Evolutionary conservation across 2,113 vertebrate genomes (phyloP).

Genomic region (Trematocara marginatum): DNA sequence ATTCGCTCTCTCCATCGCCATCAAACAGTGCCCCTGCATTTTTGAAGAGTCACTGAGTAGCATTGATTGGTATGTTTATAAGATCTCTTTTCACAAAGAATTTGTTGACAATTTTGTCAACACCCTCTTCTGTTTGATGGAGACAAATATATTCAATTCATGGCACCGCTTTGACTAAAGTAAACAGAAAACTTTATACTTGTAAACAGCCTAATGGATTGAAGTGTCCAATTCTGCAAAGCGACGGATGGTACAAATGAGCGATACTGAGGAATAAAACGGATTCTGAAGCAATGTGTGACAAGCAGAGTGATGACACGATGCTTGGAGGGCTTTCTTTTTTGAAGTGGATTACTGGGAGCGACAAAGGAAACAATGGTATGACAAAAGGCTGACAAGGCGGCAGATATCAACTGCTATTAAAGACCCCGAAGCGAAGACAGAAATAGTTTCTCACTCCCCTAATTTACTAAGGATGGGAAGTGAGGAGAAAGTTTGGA

Average conservation of each 20-base stretch:
- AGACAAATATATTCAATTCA: conserved; percentile 52
- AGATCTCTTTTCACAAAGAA: conserved; percentile 6
- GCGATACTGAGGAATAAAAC: conserved; percentile 32
- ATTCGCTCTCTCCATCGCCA: background rate
- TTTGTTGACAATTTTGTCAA: conserved; percentile 40
- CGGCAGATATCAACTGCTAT: conserved; percentile 34
- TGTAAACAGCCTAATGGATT: conserved; percentile 54
- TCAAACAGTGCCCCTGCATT: background rate
- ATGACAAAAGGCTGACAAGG: conserved; percentile 55
- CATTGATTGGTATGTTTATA: conserved; percentile 23
- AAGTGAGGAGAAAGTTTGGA: conserved; percentile 19
- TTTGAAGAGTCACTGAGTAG: conserved; percentile 22
- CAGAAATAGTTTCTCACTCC: conserved; percentile 46
- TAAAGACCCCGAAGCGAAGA: conserved; percentile 35
- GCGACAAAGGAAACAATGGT: conserved; percentile 48
- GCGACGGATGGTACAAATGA: conserved; percentile 37
- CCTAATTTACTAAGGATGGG: conserved; percentile 27
- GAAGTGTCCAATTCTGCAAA: conserved; percentile 46
- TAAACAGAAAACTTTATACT: conserved; percentile 39
- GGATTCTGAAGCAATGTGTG: conserved; percentile 36
- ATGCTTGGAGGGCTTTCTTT: conserved; percentile 38
- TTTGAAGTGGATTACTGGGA: conserved; percentile 56
- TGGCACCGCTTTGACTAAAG: conserved; percentile 33
- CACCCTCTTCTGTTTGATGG: conserved; percentile 28
- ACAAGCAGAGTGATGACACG: conserved; percentile 58